Conservation (phyloP, 2,113 vertebrate genomes). For the Notiomystis cincta region DNA sequence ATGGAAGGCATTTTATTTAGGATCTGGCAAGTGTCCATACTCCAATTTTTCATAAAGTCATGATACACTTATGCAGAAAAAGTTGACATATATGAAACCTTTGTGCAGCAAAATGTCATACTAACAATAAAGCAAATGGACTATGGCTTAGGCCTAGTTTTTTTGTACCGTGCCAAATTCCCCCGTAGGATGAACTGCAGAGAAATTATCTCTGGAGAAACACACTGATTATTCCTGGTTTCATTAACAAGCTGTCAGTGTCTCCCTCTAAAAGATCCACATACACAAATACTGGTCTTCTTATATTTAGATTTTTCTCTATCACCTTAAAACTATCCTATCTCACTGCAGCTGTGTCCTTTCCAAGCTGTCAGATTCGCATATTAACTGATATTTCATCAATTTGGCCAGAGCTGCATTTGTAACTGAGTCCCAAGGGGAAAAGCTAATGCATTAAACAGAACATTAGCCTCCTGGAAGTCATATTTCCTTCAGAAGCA, state of each 20-base stretch:
- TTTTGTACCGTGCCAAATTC: not conserved
- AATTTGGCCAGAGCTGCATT: constrained; percentile 67
- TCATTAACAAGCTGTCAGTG: not conserved
- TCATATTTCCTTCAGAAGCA: constrained; percentile 29
- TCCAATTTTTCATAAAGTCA: not conserved
- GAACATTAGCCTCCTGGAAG: constrained; percentile 48
- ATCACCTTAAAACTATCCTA: constrained; percentile 11
- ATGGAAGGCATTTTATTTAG: constrained; percentile 30
- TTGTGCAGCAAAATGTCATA: not conserved
- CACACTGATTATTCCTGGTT: not conserved
- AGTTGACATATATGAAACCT: not conserved
- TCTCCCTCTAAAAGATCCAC: not conserved
- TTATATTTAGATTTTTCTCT: constrained; percentile 9
- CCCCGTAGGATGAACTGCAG: not conserved
- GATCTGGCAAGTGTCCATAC: not conserved
- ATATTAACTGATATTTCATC: constrained; percentile 74
- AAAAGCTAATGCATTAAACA: constrained; percentile 51
- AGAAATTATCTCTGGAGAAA: not conserved
- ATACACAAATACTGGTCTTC: not conserved
- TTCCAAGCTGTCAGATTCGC: constrained; percentile 61
- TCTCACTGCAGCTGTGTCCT: constrained; percentile 65
- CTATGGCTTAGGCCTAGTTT: not conserved
- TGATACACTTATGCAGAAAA: not conserved
- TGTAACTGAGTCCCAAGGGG: constrained; percentile 59
- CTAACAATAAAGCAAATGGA: not conserved